Conservation (phyloP, 2,888 invertebrate species). For the Drosophila kokeensis region DNA sequence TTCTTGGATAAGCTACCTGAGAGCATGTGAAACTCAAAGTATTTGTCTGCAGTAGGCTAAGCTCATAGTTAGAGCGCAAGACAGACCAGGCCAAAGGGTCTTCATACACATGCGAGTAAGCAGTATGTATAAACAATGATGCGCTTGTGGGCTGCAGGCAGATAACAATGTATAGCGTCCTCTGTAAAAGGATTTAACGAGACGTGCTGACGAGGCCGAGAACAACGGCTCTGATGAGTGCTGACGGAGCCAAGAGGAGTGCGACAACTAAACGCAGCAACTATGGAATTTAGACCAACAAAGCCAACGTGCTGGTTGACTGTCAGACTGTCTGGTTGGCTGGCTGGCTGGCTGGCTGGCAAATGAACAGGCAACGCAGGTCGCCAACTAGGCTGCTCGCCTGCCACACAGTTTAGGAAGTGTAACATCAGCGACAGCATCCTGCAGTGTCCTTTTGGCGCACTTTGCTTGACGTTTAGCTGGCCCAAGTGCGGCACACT, state of each 20-base stretch:
- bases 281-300: slow-evolving; percentile 68
- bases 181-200: slow-evolving; percentile 70
- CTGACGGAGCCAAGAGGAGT: slow-evolving; percentile 44
- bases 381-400: slow-evolving; percentile 42
- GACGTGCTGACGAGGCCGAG: slow-evolving; percentile 60
- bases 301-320: slow-evolving; percentile 41
- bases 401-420: slow-evolving; percentile 61
- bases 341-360: slow-evolving; percentile 43
- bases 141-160: slow-evolving; percentile 65
- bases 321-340: not conserved
- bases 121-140: slow-evolving; percentile 49
- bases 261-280: slow-evolving; percentile 67
- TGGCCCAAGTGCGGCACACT: slow-evolving; percentile 50
- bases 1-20: slow-evolving; percentile 55
- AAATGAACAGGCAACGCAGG: slow-evolving; percentile 71
- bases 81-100: slow-evolving; percentile 33
- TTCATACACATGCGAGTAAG: slow-evolving; percentile 12
- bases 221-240: slow-evolving; percentile 56
- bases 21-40: slow-evolving; percentile 56
- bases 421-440: slow-evolving; percentile 80
- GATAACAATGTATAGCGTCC: slow-evolving; percentile 66
- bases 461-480: slow-evolving; percentile 79
- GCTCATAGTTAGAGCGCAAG: slow-evolving; percentile 49
- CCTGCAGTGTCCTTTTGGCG: slow-evolving; percentile 76
- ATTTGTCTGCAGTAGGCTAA: slow-evolving; percentile 60